These are phyloP conservation scores for Atopsyche davidsoni DNA, from an alignment of 1,140 invertebrate genomes.

Conservation along the genomic window DNA sequence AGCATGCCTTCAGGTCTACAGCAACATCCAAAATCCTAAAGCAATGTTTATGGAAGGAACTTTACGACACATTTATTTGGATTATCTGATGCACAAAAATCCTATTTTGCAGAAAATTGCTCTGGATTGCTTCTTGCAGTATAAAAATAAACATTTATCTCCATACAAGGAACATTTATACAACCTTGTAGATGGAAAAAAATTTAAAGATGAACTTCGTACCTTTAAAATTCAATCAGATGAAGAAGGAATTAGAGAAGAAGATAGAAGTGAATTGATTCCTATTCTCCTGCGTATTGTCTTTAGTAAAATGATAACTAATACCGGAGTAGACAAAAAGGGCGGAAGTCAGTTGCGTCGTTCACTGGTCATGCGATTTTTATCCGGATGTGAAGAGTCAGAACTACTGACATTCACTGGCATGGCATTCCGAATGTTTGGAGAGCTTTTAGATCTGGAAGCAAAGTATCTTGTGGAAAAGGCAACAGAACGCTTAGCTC, in stretches of 20 bases:
- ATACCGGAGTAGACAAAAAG: constrained; percentile 68
- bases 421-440: constrained; percentile 75
- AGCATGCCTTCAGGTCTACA: constrained; percentile 68
- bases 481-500: constrained; percentile 48
- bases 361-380: constrained; percentile 74
- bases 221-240: constrained; percentile 71
- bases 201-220: constrained; percentile 77
- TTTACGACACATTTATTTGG: constrained; percentile 66
- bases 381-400: constrained; percentile 69
- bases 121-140: constrained; percentile 77
- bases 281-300: constrained; percentile 79
- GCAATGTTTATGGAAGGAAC: constrained; percentile 69
- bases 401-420: constrained; percentile 76
- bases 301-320: constrained; percentile 83
- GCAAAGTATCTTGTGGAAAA: constrained; percentile 41
- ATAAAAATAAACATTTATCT: constrained; percentile 66
- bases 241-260: constrained; percentile 56
- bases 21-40: constrained; percentile 74
- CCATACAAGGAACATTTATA: constrained; percentile 74
- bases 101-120: constrained; percentile 74
- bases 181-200: constrained; percentile 78
- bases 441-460: constrained; percentile 54
- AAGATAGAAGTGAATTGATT: constrained; percentile 70
- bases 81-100: constrained; percentile 74
- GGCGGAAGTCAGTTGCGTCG: constrained; percentile 61